These are phyloP conservation scores for Diglossa cyanea DNA, from an alignment of 2,797 vertebrate species.

Conservation along the genomic window DNA sequence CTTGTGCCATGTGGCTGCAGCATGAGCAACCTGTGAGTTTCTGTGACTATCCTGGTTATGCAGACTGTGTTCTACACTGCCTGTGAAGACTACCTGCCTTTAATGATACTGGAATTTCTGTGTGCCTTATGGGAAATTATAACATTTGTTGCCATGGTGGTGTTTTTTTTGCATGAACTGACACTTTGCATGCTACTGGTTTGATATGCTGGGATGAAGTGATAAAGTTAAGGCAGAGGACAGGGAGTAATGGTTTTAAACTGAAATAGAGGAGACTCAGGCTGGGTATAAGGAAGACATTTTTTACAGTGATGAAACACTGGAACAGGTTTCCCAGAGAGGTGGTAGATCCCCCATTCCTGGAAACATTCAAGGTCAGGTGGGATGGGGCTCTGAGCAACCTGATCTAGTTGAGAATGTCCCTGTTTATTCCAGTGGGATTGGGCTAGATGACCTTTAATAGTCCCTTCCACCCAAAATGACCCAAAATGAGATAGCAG, in stretches of 20 bases:
- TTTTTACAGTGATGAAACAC: background rate
- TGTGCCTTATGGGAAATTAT: background rate
- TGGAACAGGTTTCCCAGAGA: background rate
- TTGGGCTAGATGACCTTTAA: background rate
- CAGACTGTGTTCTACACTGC: background rate
- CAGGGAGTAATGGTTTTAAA: background rate
- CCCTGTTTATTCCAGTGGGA: background rate
- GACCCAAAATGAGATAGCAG: background rate
- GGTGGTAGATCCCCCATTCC: background rate
- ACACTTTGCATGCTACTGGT: fast-evolving
- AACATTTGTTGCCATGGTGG: background rate
- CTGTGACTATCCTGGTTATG: background rate
- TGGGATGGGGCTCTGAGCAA: background rate
- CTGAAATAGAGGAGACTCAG: background rate
- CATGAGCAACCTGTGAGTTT: background rate
- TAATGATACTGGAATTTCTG: background rate
- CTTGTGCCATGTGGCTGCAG: background rate
- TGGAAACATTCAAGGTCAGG: background rate
- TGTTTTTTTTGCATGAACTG: background rate
- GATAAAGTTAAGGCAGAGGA: background rate
- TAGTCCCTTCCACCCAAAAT: background rate
- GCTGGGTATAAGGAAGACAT: background rate
- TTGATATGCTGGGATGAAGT: background rate
- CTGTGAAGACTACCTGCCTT: background rate
- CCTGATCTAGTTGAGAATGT: background rate